Conservation (phyloP, 2,797 vertebrate genomes). For the Spizella passerina region DNA sequence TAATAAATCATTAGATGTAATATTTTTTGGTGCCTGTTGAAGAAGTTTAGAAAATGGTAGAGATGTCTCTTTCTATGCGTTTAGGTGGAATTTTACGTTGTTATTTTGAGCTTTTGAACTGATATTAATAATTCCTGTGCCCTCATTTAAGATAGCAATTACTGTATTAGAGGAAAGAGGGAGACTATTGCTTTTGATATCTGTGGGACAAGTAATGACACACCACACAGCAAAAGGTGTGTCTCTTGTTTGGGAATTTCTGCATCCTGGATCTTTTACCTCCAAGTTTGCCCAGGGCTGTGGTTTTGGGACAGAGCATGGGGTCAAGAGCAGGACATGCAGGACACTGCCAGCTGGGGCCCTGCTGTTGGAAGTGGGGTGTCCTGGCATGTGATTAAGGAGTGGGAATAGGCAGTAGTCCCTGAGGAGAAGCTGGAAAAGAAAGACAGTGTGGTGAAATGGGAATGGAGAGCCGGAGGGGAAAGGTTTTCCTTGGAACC, state of each 20-base stretch:
- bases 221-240: not conserved
- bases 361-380: not conserved
- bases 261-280: not conserved
- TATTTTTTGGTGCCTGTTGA: not conserved
- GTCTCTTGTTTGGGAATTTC: not conserved
- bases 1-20: slow-evolving; percentile 4
- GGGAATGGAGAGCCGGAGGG: not conserved
- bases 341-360: not conserved
- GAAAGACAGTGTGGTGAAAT: not conserved
- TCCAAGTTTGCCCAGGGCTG: accelerated
- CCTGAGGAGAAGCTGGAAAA: not conserved
- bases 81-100: not conserved
- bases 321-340: not conserved
- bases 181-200: not conserved
- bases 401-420: no score
- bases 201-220: not conserved
- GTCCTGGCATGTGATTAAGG: not conserved
- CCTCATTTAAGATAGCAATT: not conserved
- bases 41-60: not conserved
- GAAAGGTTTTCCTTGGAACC: not conserved
- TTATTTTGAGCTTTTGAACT: not conserved
- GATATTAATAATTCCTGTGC: not conserved
- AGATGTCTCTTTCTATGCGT: not conserved
- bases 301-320: not conserved
- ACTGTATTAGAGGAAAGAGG: not conserved